These are phyloP conservation scores for Microplitis deprimator DNA, from an alignment of 2,888 invertebrate species.

Conservation along the genomic window DNA sequence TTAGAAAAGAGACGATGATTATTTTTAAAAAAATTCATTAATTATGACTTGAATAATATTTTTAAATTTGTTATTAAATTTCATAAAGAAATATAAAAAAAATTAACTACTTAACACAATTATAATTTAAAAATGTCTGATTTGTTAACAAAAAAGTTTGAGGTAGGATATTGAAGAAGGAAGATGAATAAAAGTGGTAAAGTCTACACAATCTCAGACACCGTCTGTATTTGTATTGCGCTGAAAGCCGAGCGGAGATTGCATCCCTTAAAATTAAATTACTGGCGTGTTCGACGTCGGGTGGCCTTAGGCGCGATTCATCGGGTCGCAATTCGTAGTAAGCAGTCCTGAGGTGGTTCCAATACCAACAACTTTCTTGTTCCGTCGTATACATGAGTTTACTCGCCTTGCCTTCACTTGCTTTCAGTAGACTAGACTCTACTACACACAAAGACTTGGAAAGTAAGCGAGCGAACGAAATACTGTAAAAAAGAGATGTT, in stretches of 20 bases:
- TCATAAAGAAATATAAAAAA: not conserved
- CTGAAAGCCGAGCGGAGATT: slow-evolving; percentile 24
- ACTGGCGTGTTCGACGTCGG: slow-evolving; percentile 18
- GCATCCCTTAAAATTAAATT: slow-evolving; percentile 36
- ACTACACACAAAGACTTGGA: not conserved
- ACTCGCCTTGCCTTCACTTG: not conserved
- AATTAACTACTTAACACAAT: not conserved
- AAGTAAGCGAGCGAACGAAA: not conserved
- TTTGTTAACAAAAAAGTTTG: too few relatives aligned
- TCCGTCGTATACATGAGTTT: slow-evolving; percentile 5
- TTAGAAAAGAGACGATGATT: not conserved
- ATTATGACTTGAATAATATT: not conserved
- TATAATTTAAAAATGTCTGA: not conserved
- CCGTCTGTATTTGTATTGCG: slow-evolving; percentile 30
- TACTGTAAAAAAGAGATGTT: not conserved
- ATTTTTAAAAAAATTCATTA: not conserved
- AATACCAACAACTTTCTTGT: slow-evolving; percentile 8
- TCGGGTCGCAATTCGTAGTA: slow-evolving; percentile 16
- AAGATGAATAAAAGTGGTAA: slow-evolving; percentile 23
- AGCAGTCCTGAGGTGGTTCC: slow-evolving; percentile 4
- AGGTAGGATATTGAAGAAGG: slow-evolving; percentile 8
- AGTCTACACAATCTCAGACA: slow-evolving; percentile 26
- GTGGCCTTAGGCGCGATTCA: slow-evolving; percentile 33
- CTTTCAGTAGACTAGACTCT: not conserved
- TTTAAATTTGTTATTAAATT: not conserved